Evolutionary conservation across 2,888 invertebrate species (phyloP), one percentile per base, ranked within the genome.

Genomic region (Mythimna loreyi): DNA sequence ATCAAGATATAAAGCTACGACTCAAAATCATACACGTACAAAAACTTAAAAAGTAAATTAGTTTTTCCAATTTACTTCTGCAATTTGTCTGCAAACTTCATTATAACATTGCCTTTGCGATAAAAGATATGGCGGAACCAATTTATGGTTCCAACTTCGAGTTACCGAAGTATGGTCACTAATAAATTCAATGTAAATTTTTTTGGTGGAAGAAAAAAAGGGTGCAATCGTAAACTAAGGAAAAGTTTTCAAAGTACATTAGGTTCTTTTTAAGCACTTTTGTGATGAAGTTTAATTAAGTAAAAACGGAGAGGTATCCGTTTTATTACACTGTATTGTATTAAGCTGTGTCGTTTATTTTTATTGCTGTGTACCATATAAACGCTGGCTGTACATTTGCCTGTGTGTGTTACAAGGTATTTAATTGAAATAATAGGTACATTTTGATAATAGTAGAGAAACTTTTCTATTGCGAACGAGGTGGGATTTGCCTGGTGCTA

Each of bases 41-140:
- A 58, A 43, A 61, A 69, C 61, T 61, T 72, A 25, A 61, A 70
- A 68, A 81, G 61, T 28, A 56, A 64, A 74, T 78, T 67, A 67
- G 52, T 67, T 81, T 80, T 80, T 71, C 80, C 67, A 82, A 79
- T 72, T 67, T 60, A 60, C 66, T 47, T 56, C 45, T 65, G 70
- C 56, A 78, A 63, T 82, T 80, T 75, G 75, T 72, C 68, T 63
- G 55, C 11, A 72, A 82, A 81, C 76, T 81, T 79, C 67, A 80
- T 69, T 75, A 79, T 60, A 75, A 66, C 45, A 72, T 57, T 55
- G 66, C 57, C 67, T 70, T 58, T 45, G 55, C 56, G 80, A 76
- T 80, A 72, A 80, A 72, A 82, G 72, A 79, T 79, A 80, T 62
- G 78, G 78, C 49, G n/a, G 33, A 67, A 69, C 64, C 72, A 67